Percentiles rank a stretch among this genome's conserved stretches.
Conservation (phyloP, 1,140 invertebrate species). For the Olivierus martensii region DNA sequence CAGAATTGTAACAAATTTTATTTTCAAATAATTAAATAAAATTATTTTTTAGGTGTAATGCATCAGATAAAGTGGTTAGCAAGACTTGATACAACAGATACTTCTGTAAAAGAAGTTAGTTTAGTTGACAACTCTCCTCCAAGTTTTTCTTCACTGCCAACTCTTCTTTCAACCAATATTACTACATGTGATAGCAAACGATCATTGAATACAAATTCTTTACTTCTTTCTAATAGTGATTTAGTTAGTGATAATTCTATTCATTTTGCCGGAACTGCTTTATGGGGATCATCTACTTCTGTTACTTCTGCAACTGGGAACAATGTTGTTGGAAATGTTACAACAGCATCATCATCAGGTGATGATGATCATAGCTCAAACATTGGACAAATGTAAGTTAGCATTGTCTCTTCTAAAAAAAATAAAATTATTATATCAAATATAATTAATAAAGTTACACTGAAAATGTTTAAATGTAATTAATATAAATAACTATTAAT, state of each 20-base stretch:
- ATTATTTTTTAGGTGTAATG: slow-evolving; percentile 49
- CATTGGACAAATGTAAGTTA: slow-evolving; percentile 9
- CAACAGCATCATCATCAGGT: slow-evolving; percentile 4
- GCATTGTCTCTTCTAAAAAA: neutral
- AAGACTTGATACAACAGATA: slow-evolving; percentile 37
- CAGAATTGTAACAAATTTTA: too few species aligned
- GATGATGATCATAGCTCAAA: slow-evolving; percentile 7
- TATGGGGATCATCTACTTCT: slow-evolving; percentile 14
- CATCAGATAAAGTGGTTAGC: slow-evolving; percentile 74
- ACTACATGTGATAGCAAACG: slow-evolving; percentile 8
- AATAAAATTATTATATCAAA: neutral
- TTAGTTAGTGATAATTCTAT: slow-evolving; percentile 11
- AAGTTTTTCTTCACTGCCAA: slow-evolving; percentile 6
- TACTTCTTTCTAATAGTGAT: slow-evolving; percentile 10
- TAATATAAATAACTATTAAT: too few species aligned
- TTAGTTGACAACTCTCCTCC: neutral
- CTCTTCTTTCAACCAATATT: neutral
- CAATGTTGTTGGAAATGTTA: neutral
- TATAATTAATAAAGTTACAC: too few species aligned
- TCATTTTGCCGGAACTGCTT: slow-evolving; percentile 7
- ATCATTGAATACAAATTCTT: slow-evolving; percentile 3
- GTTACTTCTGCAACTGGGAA: slow-evolving; percentile 8
- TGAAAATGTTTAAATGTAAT: too few species aligned
- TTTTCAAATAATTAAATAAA: too few species aligned
- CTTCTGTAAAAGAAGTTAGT: slow-evolving; percentile 3